Base-by-base conservation (phyloP, 2,797 vertebrate species). In the Scolopax rusticola region DNA sequence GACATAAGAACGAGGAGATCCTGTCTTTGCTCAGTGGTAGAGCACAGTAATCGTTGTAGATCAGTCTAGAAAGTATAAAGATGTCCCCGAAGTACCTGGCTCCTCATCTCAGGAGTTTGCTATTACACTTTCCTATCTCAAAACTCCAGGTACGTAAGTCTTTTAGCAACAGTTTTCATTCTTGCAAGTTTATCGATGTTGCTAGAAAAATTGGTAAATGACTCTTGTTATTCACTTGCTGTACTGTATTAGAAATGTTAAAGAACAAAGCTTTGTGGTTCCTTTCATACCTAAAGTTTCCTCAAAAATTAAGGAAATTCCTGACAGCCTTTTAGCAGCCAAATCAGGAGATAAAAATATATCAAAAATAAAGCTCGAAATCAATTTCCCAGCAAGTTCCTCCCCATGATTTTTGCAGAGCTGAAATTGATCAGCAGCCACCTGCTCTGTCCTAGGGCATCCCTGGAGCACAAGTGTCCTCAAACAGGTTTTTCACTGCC, bases 61-160 rank as follows among this genome's bases (percentile, higher is more conserved):
- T 59, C 68, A 12, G 5, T 53, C 23, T 74, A 40, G 43, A 87
- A 60, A 53, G 4, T 25, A 21, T 10, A 27, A 84, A 56, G 20
- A 13, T 23, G 3, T 54, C 11, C 15, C 15, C 25, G 16, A 61
- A 67, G 8, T 38, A 50, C 14, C 4, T 4, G 6, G 12, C 41
- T 77, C n/a, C 8, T 63, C 40, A n/a, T 17, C 24, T 81, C 32
- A 14, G 36, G 8, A 43, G 16, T 71, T 82, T 54, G n/a, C 53
- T 85, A 3, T 38, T 41, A 33, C 0, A 0, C 4, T 17, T 11
- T 40, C 3, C 57, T 41, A 23, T 11, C 40, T 33, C 21, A 32
- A 14, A 38, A 33, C 64, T 19, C 5, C 23, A 77, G 18, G 5
- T 48, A 16, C 4, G 8, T n/a, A 48, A 38, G 17, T 11, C 15